These are phyloP conservation scores for Noctua janthe DNA, from an alignment of 2,888 invertebrate species.

Conservation along the genomic window DNA sequence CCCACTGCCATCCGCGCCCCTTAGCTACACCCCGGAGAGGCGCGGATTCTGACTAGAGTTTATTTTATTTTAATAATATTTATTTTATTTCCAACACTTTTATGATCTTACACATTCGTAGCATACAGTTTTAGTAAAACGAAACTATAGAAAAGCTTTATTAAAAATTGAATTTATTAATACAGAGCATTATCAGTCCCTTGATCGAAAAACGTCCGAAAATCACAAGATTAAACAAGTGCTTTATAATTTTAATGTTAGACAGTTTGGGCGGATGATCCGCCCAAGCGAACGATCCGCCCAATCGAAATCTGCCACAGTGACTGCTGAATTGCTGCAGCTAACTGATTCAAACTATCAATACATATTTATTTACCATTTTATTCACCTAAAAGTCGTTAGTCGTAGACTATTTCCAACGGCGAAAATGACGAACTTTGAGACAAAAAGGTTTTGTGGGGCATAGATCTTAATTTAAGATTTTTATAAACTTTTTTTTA, in stretches of 20 bases:
- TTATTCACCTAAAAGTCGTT: too few relatives aligned
- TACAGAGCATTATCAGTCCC: neutral
- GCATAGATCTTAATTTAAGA: too few relatives aligned
- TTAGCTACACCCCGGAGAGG: slow-evolving; percentile 80
- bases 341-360: neutral
- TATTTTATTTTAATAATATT: slow-evolving; percentile 12
- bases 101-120: neutral
- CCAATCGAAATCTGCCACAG: neutral
- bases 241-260: neutral
- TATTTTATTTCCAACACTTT: neutral
- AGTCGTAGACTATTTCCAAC: too few relatives aligned
- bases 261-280: neutral
- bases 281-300: neutral
- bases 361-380: too few relatives aligned
- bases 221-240: neutral
- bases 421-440: too few relatives aligned
- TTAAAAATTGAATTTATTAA: neutral
- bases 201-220: too few relatives aligned
- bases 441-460: too few relatives aligned
- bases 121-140: neutral
- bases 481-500: too few relatives aligned
- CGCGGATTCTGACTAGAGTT: slow-evolving; percentile 68
- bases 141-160: neutral
- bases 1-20: slow-evolving; percentile 84
- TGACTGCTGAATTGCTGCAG: neutral